Base-by-base conservation (phyloP, 2,888 invertebrate genomes). In the Palloptera scutellata region DNA sequence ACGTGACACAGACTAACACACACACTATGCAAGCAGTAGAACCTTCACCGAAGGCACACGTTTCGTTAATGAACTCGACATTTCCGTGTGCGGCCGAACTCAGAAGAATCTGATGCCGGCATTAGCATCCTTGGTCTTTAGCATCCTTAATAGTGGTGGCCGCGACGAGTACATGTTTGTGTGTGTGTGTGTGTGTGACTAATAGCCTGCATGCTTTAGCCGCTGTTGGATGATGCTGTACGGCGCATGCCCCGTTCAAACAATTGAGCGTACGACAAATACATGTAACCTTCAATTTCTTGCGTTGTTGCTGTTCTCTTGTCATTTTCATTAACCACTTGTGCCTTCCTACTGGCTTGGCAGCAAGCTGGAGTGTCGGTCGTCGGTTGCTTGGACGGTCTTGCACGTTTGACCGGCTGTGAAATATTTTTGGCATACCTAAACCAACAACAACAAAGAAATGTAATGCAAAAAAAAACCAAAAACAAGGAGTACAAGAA, bases 11-110 rank as follows among this genome's bases (percentile, higher is more conserved):
- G 2, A 30, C 30, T 30, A 2, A 30, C 30, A 30, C 30, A 30
- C 30, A 30, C 30, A 48, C 51, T 30, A 30, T 30, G 30, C 3
- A 30, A 30, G 30, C 2, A 30, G 30, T 30, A 30, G 30, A 15
- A 12, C 81, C 80, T 79, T 75, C 75, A 73, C 77, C 76, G 76
- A 74, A 76, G 77, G 79, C 80, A 78, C 79, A 81, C 80, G 81
- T 79, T 81, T 79, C 76, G 77, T 79, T 81, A 81, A 81, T 81
- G 80, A 81, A 80, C 79, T 76, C 19, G 10, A 41, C n/a, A 52
- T 9, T 41, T 15, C 53, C 40, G 19, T 1, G n/a, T 30, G 30
- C 6, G 30, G 30, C 30, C 6, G 6, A 30, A 30, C 30, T 30
- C 30, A 4, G 30, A 80, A 67, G 76, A 73, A 74, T 76, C 79